phyloP scores from a whole-genome alignment of 1,140 invertebrate species.

The Eriocheir sinensis region DNA sequence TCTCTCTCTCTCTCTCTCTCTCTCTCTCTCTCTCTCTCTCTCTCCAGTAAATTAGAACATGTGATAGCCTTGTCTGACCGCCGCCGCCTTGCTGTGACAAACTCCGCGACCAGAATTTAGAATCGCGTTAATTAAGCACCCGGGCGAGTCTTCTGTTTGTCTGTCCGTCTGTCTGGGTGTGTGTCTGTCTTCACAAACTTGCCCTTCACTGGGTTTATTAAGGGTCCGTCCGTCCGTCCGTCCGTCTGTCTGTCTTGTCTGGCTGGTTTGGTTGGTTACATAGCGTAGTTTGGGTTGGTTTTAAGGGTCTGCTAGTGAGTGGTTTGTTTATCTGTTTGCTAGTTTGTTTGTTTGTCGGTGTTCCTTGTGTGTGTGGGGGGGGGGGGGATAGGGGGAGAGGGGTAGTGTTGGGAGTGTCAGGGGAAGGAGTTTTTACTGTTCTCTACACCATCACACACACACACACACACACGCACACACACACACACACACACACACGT shows the following conservation, averaged over 20 bases:
- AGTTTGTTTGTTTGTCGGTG: neutral
- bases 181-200: too few species aligned
- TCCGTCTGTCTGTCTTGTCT: neutral
- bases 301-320: neutral
- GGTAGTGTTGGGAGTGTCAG: too few species aligned
- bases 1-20: too few species aligned
- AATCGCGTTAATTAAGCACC: neutral
- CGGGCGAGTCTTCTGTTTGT: too few species aligned
- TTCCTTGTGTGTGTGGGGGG: neutral
- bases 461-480: too few species aligned
- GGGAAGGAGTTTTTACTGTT: too few species aligned
- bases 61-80: constrained; percentile 12
- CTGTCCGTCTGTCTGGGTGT: neutral
- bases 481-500: too few species aligned
- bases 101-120: neutral
- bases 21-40: neutral
- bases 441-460: too few species aligned
- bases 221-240: neutral
- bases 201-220: too few species aligned
- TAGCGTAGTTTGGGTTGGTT: too few species aligned
- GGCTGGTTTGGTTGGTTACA: too few species aligned
- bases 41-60: neutral
- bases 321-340: neutral
- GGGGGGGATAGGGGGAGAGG: too few species aligned
- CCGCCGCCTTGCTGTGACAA: constrained; percentile 7